Conservation (phyloP, 2,113 vertebrate species). For the Psilopsiagon aurifrons region DNA sequence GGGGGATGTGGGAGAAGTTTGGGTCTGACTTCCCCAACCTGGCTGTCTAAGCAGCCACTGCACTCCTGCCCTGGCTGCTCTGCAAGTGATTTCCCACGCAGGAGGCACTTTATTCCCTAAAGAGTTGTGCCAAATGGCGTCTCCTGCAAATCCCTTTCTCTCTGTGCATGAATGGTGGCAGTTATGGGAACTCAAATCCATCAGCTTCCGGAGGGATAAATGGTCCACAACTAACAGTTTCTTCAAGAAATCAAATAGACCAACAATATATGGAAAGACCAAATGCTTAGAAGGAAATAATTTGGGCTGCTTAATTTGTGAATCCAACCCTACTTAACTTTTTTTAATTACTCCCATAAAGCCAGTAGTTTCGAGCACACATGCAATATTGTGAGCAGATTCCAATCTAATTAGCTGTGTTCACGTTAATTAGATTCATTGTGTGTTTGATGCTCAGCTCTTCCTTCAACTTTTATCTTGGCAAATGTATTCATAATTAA, state of each 20-base stretch:
- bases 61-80: not conserved
- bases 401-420: slow-evolving; percentile 63
- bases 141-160: not conserved
- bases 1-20: not conserved
- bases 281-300: not conserved
- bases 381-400: slow-evolving; percentile 11
- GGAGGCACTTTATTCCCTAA: not conserved
- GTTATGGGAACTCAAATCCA: not conserved
- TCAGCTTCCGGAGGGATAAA: not conserved
- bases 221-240: not conserved
- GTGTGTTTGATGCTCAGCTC: slow-evolving; percentile 44
- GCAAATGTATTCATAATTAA: slow-evolving; percentile 54
- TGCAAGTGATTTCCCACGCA: not conserved
- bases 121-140: not conserved
- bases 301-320: slow-evolving; percentile 29
- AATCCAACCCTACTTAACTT: slow-evolving; percentile 48
- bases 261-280: not conserved
- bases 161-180: fast-evolving
- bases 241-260: slow-evolving; percentile 3
- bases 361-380: not conserved
- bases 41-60: not conserved
- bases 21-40: not conserved
- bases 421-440: slow-evolving; percentile 63
- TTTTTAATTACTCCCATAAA: slow-evolving; percentile 62
- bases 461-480: slow-evolving; percentile 56